Base-by-base conservation (phyloP, 1,140 invertebrate genomes). In the Babylonia areolata region DNA sequence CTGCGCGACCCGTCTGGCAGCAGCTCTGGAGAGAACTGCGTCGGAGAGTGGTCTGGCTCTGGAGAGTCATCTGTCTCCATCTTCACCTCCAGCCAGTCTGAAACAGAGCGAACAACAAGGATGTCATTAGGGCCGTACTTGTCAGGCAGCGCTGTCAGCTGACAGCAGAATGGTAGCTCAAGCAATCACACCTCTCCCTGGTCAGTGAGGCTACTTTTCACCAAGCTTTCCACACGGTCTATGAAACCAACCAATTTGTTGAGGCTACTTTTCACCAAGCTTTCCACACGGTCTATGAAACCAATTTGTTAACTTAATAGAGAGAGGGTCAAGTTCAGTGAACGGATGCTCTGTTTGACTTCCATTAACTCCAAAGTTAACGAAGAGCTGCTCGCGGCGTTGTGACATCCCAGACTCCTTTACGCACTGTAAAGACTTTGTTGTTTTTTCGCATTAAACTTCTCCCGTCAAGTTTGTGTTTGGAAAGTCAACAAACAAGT, bases 41-140 rank as follows among this genome's bases (percentile, higher is more conserved):
- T 51, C 5, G 78, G n/a, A 15, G 78, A 80, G 78, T 15, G 78
- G 40, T 80, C 78, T 80, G 78, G 78, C 0, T 58, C 78, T 40
- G 78, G 78, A 58, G 78, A 80, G 5, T 80, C 78, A 33, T 80
- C 78, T 6, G 78, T 80, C 46, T 80, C 78, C 78, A 80, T 80
- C 42, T 80, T 80, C 42, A 80, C 78, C 78, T 58, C 78, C 78
- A 80, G 78, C 78, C 78, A 80, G 46, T 80, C 78, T 80, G 78
- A 40, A 83, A 81, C 40, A 58, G 20, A 81, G n/a, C 80, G 54
- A 20, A 2, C 58, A 12, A 64, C 28, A 51, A 6, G 58, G 58
- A 64, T 64, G 58, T 28, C 0, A 64, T 64, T n/a, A n/a, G n/a
- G n/a, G n/a, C n/a, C n/a, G n/a, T n/a, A n/a, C n/a, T n/a, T n/a